Percentiles rank a stretch among this genome's conserved stretches.
Conservation (phyloP, 2,888 invertebrate genomes). For the Drosophila lutescens region DNA sequence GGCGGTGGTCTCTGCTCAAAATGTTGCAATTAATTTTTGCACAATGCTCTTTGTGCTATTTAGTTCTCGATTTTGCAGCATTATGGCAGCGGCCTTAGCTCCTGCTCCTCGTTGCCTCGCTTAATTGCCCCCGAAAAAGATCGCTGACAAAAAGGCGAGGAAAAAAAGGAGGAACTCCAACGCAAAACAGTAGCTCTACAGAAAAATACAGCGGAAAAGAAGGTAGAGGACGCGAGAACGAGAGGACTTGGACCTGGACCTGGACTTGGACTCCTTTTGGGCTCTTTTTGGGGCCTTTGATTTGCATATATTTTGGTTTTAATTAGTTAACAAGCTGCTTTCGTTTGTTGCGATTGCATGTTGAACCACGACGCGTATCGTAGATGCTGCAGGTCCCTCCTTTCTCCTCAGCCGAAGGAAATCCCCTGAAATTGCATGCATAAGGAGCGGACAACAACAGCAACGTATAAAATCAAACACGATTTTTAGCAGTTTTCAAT, state of each 20-base stretch:
- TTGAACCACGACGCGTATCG: constrained; percentile 78
- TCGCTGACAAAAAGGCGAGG: constrained; percentile 21
- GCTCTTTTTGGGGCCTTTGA: constrained; percentile 68
- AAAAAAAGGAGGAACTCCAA: background rate
- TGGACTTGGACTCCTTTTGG: constrained; percentile 22
- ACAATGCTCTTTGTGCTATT: constrained; percentile 75
- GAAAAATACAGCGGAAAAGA: background rate
- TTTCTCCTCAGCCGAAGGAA: background rate
- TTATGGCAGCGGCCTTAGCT: constrained; percentile 33
- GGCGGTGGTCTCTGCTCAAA: constrained; percentile 76
- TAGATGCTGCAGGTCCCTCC: constrained; percentile 62
- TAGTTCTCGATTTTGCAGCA: constrained; percentile 57
- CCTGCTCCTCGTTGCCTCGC: constrained; percentile 20
- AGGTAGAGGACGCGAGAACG: constrained; percentile 1
- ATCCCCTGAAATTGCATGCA: constrained; percentile 43
- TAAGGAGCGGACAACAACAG: constrained; percentile 17
- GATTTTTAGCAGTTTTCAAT: constrained; percentile 80
- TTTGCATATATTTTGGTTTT: constrained; percentile 84
- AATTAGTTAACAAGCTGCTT: constrained; percentile 83
- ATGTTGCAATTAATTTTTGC: constrained; percentile 82
- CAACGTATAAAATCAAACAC: constrained; percentile 78
- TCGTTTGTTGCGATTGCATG: constrained; percentile 81
- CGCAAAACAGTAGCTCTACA: constrained; percentile 33
- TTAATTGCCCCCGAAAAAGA: constrained; percentile 45
- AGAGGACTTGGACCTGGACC: background rate